Percentiles rank a stretch among this genome's conserved stretches.
These are phyloP conservation scores for Porites lutea DNA, from an alignment of 64 coral and sea anemone species.

Conservation along the genomic window DNA sequence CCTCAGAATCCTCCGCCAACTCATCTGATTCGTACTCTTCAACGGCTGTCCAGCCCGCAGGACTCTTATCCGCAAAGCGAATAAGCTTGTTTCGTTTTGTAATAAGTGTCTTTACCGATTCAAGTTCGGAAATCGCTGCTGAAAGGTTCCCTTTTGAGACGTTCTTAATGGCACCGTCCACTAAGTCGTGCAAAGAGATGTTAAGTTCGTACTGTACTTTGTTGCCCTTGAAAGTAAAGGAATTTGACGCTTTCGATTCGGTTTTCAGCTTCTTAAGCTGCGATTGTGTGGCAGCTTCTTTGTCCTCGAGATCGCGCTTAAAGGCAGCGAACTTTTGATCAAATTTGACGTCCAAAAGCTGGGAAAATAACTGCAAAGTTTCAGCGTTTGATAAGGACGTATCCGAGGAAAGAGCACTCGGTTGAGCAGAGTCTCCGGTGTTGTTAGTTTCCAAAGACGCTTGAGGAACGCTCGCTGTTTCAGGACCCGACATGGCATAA, in stretches of 20 bases:
- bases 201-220: slow-evolving; percentile 63
- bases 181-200: slow-evolving; percentile 14
- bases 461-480: slow-evolving; percentile 15
- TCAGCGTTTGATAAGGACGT: slow-evolving; percentile 31
- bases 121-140: slow-evolving; percentile 22
- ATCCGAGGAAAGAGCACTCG: not conserved
- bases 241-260: too few species aligned
- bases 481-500: not conserved
- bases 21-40: too few species aligned
- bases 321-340: slow-evolving; percentile 21
- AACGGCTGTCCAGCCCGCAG: too few species aligned
- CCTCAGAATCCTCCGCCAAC: too few species aligned
- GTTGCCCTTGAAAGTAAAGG: not conserved
- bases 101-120: not conserved
- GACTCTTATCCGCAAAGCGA: slow-evolving; percentile 60
- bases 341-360: slow-evolving; percentile 27
- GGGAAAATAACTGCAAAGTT: slow-evolving; percentile 42
- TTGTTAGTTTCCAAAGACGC: slow-evolving; percentile 21
- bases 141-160: not conserved
- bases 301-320: slow-evolving; percentile 33
- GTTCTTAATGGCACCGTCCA: slow-evolving; percentile 3
- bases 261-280: not conserved
- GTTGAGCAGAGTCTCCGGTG: not conserved
- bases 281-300: slow-evolving; percentile 31
- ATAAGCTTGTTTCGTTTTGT: slow-evolving; percentile 50